Conservation (phyloP, 1,140 invertebrate genomes). For the Sitobion miscanthi region DNA sequence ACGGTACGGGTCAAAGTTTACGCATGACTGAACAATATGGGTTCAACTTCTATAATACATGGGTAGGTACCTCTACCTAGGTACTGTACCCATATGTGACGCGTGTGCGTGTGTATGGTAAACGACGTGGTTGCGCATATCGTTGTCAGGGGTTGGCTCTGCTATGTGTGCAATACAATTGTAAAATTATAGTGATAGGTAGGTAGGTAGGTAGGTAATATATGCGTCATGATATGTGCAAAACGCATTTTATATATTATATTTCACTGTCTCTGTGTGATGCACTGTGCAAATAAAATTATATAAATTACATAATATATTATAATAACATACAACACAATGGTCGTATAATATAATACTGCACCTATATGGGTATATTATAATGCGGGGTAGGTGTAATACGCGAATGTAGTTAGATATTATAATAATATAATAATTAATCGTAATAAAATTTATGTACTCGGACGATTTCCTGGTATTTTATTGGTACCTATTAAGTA, state of each 20-base stretch:
- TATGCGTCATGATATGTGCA: neutral
- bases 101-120: neutral
- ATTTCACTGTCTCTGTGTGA: too few relatives aligned
- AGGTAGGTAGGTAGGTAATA: neutral
- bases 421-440: too few relatives aligned
- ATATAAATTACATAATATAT: too few relatives aligned
- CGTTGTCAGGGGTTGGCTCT: neutral
- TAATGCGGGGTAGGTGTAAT: too few relatives aligned
- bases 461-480: neutral
- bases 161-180: neutral
- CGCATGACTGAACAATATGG: conserved; percentile 30
- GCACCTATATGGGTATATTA: too few relatives aligned
- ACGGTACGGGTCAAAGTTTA: conserved; percentile 41
- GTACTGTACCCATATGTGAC: neutral
- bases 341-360: too few relatives aligned
- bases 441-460: neutral
- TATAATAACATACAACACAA: too few relatives aligned
- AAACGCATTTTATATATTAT: neutral
- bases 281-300: too few relatives aligned
- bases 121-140: too few relatives aligned
- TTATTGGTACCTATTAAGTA: neutral
- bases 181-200: neutral
- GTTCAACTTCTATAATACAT: neutral
- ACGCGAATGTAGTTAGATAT: too few relatives aligned
- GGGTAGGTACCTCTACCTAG: neutral